Evolutionary conservation across 2,888 invertebrate genomes (phyloP), one percentile per base, ranked within the genome.

Genomic region (Cremastobaeus sp.): DNA sequence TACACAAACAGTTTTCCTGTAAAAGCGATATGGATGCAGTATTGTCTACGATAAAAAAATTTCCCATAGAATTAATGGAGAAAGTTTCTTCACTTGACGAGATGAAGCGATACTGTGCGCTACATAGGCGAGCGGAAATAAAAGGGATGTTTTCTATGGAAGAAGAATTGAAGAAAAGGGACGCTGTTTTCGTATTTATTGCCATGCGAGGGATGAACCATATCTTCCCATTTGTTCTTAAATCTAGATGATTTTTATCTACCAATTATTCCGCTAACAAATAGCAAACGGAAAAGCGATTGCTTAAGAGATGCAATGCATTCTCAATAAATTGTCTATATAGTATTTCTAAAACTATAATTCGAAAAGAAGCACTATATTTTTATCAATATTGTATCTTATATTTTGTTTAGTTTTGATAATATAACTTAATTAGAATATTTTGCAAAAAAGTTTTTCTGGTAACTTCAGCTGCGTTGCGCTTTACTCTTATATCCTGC

Each of bases 131-230:
- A 66, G 48, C 65, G 32, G 68, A 34, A 74, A 74, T 62, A 74
- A 76, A 74, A 69, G 72, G 64, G 65, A 68, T 68, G 70, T 57
- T 72, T 74, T 66, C 70, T 70, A 68, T 70, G 59, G 77, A 54
- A 76, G 57, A 75, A 72, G 71, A 74, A 74, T 69, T 47, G 50
- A 45, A 39, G 72, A 65, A 73, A 66, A 75, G 75, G 73, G 74
- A 75, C 74, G 73, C 72, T 62, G 74, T 77, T 79, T 77, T 76
- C 77, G 77, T 83, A 85, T 84, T 84, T 84, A 84, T 84, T 81
- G 77, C 78, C 60, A 18, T 50, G 62, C 70, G 71, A 73, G 76
- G 79, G 81, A 68, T 43, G 57, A 65, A 76, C 65, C 66, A 72
- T 74, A 59, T 73, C 77, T 71, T 64, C 75, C 76, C 55, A 77